These are phyloP conservation scores for Melangyna quadrimaculata DNA, from an alignment of 2,888 invertebrate species.

Conservation along the genomic window DNA sequence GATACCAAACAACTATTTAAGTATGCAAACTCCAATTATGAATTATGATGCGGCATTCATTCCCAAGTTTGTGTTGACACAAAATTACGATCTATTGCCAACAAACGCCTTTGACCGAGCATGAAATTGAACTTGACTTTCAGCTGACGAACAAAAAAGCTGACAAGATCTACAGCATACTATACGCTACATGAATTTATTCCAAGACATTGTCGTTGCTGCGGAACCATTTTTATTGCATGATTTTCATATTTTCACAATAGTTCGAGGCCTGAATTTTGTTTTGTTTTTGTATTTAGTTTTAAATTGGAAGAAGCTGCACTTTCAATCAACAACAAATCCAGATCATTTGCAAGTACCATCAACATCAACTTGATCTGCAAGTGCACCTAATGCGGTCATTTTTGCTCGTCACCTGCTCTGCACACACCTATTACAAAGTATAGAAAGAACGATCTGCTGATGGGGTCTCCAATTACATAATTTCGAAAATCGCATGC, in stretches of 20 bases:
- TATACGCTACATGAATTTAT: conserved; percentile 4
- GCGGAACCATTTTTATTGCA: neutral
- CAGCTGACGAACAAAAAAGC: conserved; percentile 3
- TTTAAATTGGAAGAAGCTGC: conserved; percentile 20
- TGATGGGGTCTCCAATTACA: conserved; percentile 54
- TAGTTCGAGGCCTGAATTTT: conserved; percentile 7
- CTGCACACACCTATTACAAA: conserved; percentile 40
- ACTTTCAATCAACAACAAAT: conserved; percentile 31
- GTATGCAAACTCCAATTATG: conserved; percentile 26
- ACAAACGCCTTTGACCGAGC: conserved; percentile 26
- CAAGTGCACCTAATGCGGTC: conserved; percentile 64
- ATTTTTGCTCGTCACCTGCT: conserved; percentile 49
- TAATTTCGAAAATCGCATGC: conserved; percentile 50
- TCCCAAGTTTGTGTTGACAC: neutral
- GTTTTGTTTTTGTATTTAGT: neutral
- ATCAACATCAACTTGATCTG: conserved; percentile 16
- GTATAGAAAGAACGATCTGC: conserved; percentile 17
- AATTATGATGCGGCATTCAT: too few species aligned
- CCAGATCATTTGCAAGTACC: conserved; percentile 66
- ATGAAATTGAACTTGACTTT: conserved; percentile 64
- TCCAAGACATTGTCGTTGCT: neutral
- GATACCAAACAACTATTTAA: neutral
- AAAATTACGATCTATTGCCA: neutral
- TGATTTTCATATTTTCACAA: conserved; percentile 40
- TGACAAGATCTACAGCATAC: neutral